These are phyloP conservation scores for Rhadinocentrus ornatus DNA, from an alignment of 2,797 vertebrate genomes.

Conservation along the genomic window DNA sequence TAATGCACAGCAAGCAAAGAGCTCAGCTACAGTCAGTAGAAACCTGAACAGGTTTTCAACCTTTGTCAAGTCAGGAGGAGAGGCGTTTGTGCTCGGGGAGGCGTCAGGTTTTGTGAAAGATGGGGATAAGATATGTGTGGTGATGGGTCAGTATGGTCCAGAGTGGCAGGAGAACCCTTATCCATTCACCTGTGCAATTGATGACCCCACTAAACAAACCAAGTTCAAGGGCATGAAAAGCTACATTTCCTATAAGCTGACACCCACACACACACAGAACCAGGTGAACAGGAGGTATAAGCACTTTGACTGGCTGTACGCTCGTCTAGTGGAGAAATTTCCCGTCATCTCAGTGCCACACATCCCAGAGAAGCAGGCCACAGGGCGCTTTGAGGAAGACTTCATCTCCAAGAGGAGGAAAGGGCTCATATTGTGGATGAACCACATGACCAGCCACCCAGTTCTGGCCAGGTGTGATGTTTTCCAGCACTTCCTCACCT, in stretches of 20 bases:
- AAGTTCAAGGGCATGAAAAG: conserved; percentile 99
- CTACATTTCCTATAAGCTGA: conserved; percentile 96
- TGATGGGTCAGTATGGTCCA: conserved; percentile 89
- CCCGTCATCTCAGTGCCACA: conserved; percentile 97
- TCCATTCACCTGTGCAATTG: conserved; percentile 92
- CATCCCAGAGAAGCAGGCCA: conserved; percentile 98
- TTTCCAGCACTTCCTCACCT: conserved; percentile 97
- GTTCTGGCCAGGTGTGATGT: conserved; percentile 93
- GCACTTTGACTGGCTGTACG: conserved; percentile 98
- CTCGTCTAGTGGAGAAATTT: conserved; percentile 94
- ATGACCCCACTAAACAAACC: conserved; percentile 97
- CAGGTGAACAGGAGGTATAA: conserved; percentile 95
- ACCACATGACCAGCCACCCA: conserved; percentile 98
- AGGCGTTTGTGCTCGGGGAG: conserved; percentile 95
- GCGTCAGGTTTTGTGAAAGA: conserved; percentile 93
- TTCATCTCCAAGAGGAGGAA: conserved; percentile 97
- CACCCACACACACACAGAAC: conserved; percentile 91
- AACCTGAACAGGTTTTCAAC: conserved; percentile 97
- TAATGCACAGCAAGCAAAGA: conserved; percentile 83
- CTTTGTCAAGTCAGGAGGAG: conserved; percentile 95
- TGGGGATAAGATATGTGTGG: conserved; percentile 94
- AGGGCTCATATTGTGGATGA: conserved; percentile 98
- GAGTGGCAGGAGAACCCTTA: conserved; percentile 99
- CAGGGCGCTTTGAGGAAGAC: conserved; percentile 97
- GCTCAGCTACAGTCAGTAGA: conserved; percentile 91